Evolutionary conservation across 2,888 invertebrate species (phyloP), one percentile per base, ranked within the genome.

Genomic region (Morpho deidamia): DNA sequence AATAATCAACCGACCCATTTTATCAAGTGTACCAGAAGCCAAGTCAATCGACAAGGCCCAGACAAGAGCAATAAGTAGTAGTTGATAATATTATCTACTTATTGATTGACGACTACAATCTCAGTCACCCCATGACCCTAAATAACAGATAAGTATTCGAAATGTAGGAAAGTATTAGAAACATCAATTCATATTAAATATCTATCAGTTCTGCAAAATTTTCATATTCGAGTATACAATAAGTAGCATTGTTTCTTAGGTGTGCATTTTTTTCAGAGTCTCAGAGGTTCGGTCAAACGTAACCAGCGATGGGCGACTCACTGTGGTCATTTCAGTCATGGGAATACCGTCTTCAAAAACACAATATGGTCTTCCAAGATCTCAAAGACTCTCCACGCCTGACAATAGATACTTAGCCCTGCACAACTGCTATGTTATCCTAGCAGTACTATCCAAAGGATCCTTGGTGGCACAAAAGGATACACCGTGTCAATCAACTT

Each of bases 401-500:
- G 79, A 81, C 11, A 78, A 84, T 12, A 82, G 83, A 61, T 83
- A 91, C 49, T 80, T 81, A 32, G 78, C 84, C 1, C 65, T 83
- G 11, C 77, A 78, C 51, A 87, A 88, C 59, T 92, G 92, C 69
- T 91, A 91, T 60, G 80, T 93, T 0, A 91, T 92, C 41, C 67
- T 93, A 32, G 92, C 91, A 1, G 90, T 94, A 1, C 77, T 93
- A n/a, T 91, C 92, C 8, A 90, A 92, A 66, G 93, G 91, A 0
- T 87, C 91, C 0, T 72, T 94, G 33, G 88, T 92, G 32, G 92
- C 92, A 7, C 92, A 92, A 61, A 91, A 91, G 64, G 92, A 91
- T 60, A 84, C 94, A 0, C 93, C 92, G 38, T 95, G 94, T 68
- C 90, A 91, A 51, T 78, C 91, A 10, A 91, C 91, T 0, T 63